Base-by-base conservation (phyloP, 23 tunicate genomes). In the Trididemnum clinides region DNA sequence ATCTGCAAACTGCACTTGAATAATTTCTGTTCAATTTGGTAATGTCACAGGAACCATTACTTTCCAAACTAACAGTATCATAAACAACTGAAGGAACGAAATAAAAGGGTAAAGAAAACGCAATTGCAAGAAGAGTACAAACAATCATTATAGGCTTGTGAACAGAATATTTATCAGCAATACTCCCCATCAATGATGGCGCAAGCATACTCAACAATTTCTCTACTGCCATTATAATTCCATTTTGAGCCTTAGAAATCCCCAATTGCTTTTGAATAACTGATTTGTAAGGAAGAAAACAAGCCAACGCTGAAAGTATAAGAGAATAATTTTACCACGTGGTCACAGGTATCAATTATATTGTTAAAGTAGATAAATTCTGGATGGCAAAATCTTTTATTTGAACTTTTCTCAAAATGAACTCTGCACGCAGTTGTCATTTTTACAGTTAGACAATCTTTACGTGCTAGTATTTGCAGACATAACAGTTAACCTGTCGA, bases 221-320 rank as follows among this genome's bases (percentile, higher is more conserved):
- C 71, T 89, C 91, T 31, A 82, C 65, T 10, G 98, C 87, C 71
- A 84, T 85, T 5, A 93, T 74, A 4, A 93, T 26, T 21, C 98
- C 98, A 80, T 93, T 93, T 78, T 93, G 98, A 20, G 87, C 81
- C 0, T 91, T 50, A 0, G 92, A 71, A 51, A 93, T 58, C 34
- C 98, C 98, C 0, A 93, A 87, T 33, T 80, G 82, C 59, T 84
- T 93, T 39, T 93, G 98, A 71, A 35, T 88, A 27, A 93, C 50
- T 73, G 98, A 87, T 50, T 93, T 93, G 93, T 84, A 93, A 0
- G 98, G 88, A 5, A 93, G 70, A 63, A 93, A 76, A 36, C 98
- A 83, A 0, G 92, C 88, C 35, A 84, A 32, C 30, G 76, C 96
- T 91, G 72, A 10, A 82, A 86, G 59, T 31, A 33, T 34, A 71